A percentile compares a stretch with the other conserved stretches of the same genome.
Conservation (phyloP, 2,888 invertebrate species). For the Lasioglossum malachurum region DNA sequence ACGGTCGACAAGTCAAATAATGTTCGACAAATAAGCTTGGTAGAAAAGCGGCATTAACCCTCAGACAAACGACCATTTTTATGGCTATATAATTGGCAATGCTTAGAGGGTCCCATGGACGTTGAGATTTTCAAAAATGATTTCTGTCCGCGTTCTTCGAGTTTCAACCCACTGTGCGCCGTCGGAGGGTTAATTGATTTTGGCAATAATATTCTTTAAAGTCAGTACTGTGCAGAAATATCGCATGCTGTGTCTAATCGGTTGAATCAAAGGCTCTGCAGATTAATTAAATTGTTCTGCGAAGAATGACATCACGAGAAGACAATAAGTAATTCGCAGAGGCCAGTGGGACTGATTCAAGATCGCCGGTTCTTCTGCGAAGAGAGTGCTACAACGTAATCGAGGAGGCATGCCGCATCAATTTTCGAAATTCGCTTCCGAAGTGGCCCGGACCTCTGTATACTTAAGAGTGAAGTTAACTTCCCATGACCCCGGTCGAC, state of each 20-base stretch:
- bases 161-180: too few relatives aligned
- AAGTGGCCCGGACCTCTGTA: conserved; percentile 53
- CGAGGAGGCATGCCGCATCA: conserved; percentile 43
- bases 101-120: too few relatives aligned
- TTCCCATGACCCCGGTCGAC: conserved; percentile 73
- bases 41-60: neutral
- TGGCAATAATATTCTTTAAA: too few relatives aligned
- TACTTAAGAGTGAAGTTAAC: conserved; percentile 61
- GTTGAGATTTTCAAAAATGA: too few relatives aligned
- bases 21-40: neutral
- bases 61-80: too few relatives aligned
- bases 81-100: too few relatives aligned
- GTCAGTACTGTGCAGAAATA: too few relatives aligned
- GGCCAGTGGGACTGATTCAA: neutral
- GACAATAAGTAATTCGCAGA: neutral
- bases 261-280: neutral
- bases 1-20: neutral
- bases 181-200: too few relatives aligned
- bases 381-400: conserved; percentile 21
- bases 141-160: too few relatives aligned
- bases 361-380: neutral
- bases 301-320: too few relatives aligned
- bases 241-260: neutral
- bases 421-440: conserved; percentile 57
- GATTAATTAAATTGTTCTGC: too few relatives aligned